A percentile compares a stretch with the other conserved stretches of the same genome.
These are phyloP conservation scores for Styela clava DNA, from an alignment of 23 tunicate species.

Conservation along the genomic window DNA sequence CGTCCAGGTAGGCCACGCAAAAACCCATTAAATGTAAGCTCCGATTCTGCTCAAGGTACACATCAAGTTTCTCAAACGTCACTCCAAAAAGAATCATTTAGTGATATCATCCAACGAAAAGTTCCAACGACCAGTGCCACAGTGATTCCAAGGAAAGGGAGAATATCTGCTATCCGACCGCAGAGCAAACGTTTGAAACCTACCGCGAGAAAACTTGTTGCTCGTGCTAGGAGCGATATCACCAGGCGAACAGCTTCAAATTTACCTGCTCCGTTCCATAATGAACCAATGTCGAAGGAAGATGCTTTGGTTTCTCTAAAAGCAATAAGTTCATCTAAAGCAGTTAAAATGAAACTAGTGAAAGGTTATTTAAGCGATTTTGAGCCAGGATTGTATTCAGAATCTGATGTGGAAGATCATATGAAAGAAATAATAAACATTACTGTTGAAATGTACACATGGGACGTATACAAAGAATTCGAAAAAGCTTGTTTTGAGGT, in stretches of 20 bases:
- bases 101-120: background rate
- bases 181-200: background rate
- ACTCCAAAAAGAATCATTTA: background rate
- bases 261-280: background rate
- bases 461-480: slow-evolving; percentile 20
- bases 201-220: background rate
- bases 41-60: background rate
- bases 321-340: slow-evolving; percentile 26
- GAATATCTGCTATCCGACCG: background rate
- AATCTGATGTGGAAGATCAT: slow-evolving; percentile 25
- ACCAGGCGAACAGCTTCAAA: background rate
- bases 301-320: slow-evolving; percentile 20
- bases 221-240: background rate
- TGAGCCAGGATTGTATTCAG: slow-evolving; percentile 28
- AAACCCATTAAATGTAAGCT: background rate
- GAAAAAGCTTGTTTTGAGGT: slow-evolving; percentile 15
- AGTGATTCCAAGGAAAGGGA: slow-evolving; percentile 15
- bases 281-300: slow-evolving; percentile 10
- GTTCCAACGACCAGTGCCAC: slow-evolving; percentile 34
- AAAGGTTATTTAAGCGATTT: background rate
- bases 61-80: background rate
- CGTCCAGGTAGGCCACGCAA: slow-evolving; percentile 81
- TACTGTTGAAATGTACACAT: slow-evolving; percentile 27
- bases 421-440: slow-evolving; percentile 34
- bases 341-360: slow-evolving; percentile 5